Conservation (phyloP, 2,113 vertebrate species). For the Origma solitaria region DNA sequence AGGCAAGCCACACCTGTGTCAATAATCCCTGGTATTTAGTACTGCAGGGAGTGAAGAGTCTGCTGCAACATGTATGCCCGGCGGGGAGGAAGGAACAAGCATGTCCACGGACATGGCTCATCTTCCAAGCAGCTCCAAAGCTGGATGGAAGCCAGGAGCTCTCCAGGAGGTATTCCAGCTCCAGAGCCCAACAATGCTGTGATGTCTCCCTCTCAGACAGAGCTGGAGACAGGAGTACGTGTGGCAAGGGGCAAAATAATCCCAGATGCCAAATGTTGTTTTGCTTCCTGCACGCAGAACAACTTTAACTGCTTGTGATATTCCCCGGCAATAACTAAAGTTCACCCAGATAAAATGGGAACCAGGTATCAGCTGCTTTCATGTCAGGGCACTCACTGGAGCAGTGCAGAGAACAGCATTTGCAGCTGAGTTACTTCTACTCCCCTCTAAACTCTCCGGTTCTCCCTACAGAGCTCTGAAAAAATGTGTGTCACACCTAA, state of each 20-base stretch:
- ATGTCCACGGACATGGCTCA: constrained; percentile 30
- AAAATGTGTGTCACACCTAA: background rate
- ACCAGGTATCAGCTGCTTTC: background rate
- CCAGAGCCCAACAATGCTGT: background rate
- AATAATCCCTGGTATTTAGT: constrained; percentile 75
- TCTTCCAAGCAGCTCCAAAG: background rate
- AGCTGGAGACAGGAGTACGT: background rate
- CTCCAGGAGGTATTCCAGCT: background rate
- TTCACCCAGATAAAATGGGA: background rate
- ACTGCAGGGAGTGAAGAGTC: constrained; percentile 53
- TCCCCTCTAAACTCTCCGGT: background rate
- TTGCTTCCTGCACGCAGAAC: background rate
- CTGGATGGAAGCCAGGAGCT: constrained; percentile 3
- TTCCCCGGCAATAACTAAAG: background rate
- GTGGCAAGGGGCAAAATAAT: background rate
- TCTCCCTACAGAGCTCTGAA: background rate
- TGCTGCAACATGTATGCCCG: constrained; percentile 68
- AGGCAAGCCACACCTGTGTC: constrained; percentile 70
- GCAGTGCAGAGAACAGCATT: background rate
- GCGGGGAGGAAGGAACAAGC: constrained; percentile 45
- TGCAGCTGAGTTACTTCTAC: background rate
- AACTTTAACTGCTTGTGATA: background rate
- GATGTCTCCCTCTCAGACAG: background rate
- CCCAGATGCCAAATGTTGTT: background rate
- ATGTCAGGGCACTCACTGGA: background rate